These are phyloP conservation scores for Mastomys coucha DNA, from an alignment of 2,113 vertebrate genomes.

Conservation along the genomic window DNA sequence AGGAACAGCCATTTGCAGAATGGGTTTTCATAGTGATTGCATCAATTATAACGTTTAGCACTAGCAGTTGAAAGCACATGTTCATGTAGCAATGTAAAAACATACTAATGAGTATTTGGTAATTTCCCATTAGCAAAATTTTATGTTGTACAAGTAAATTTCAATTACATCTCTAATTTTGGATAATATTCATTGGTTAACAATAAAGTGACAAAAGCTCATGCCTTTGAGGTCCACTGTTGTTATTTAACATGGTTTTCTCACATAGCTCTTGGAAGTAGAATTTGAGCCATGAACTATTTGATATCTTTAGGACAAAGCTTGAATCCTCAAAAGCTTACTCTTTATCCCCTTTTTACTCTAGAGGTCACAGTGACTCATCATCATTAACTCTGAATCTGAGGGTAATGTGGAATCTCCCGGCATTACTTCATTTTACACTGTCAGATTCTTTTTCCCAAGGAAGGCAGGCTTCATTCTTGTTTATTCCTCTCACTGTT, in stretches of 20 bases:
- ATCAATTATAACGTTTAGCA: conserved; percentile 83
- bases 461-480: conserved; percentile 53
- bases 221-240: conserved; percentile 87
- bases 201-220: conserved; percentile 92
- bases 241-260: conserved; percentile 87
- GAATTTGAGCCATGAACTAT: conserved; percentile 11
- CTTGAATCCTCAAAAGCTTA: conserved; percentile 38
- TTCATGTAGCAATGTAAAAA: conserved; percentile 84
- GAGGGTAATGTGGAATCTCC: conserved; percentile 73
- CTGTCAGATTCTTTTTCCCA: conserved; percentile 45
- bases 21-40: conserved; percentile 83
- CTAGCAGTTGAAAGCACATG: conserved; percentile 84
- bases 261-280: conserved; percentile 58
- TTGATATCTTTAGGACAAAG: conserved; percentile 20
- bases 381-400: conserved; percentile 26
- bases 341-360: background rate
- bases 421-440: conserved; percentile 63
- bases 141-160: conserved; percentile 91
- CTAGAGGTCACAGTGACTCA: conserved; percentile 73
- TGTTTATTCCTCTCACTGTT: conserved; percentile 9
- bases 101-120: conserved; percentile 73
- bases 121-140: conserved; percentile 84
- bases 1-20: conserved; percentile 85
- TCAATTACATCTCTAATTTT: conserved; percentile 91
- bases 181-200: conserved; percentile 92